A percentile compares a stretch with the other conserved stretches of the same genome.
These are phyloP conservation scores for Xiphorhynchus elegans DNA, from an alignment of 2,113 vertebrate genomes.

Conservation along the genomic window DNA sequence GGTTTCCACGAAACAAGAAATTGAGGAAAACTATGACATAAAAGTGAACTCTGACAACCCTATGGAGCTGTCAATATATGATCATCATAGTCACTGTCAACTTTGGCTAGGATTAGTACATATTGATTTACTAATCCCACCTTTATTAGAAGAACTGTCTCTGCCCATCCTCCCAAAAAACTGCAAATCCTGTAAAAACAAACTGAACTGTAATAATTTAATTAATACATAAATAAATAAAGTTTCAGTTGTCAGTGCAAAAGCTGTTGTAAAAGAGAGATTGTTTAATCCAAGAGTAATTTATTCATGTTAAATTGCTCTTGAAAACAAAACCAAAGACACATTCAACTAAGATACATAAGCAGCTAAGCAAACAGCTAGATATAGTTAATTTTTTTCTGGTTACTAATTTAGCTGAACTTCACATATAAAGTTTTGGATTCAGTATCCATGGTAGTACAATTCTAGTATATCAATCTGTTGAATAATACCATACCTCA, in stretches of 20 bases:
- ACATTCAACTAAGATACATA: not conserved
- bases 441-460: not conserved
- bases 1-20: not conserved
- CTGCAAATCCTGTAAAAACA: not conserved
- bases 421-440: not conserved
- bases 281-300: not conserved
- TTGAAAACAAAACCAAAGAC: not conserved
- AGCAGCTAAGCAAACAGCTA: not conserved
- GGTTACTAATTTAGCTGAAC: not conserved
- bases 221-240: too few species aligned
- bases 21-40: not conserved
- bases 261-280: not conserved
- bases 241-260: not conserved
- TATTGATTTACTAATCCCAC: not conserved
- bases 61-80: fast-evolving
- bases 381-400: not conserved
- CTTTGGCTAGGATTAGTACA: not conserved
- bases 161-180: not conserved
- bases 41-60: not conserved
- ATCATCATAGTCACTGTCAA: not conserved
- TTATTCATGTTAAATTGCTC: not conserved
- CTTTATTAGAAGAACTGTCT: not conserved
- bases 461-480: not conserved
- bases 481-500: not conserved
- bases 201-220: not conserved